Conservation (phyloP, 2,797 vertebrate species). For the Pseudomugil gertrudae region DNA sequence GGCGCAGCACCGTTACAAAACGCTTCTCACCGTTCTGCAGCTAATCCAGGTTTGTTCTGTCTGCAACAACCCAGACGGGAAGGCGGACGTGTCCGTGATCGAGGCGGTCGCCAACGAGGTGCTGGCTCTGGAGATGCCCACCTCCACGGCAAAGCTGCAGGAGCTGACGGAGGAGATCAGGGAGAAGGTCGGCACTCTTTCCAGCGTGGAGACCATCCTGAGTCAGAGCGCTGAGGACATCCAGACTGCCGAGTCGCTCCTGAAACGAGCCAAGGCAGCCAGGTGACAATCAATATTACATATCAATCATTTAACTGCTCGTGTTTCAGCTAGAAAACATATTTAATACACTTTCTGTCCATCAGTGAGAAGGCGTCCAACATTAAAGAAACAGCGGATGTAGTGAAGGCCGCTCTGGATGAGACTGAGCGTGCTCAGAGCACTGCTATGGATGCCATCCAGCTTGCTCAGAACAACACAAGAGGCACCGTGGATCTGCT, state of each 20-base stretch:
- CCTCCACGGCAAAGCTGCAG: conserved; percentile 86
- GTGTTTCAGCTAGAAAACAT: no score
- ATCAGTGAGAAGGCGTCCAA: conserved; percentile 85
- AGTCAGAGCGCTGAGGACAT: conserved; percentile 89
- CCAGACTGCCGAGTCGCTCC: conserved; percentile 84
- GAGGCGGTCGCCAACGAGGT: conserved; percentile 94
- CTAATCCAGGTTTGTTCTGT: no score
- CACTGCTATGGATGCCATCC: conserved; percentile 85
- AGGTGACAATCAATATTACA: conserved; percentile 76
- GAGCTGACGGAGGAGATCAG: conserved; percentile 89
- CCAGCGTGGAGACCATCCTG: conserved; percentile 91
- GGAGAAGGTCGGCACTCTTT: conserved; percentile 89
- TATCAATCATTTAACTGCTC: no score
- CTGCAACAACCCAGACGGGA: conserved; percentile 65
- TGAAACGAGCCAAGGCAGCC: conserved; percentile 87
- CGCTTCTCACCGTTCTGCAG: no score
- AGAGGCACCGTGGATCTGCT: conserved; percentile 87
- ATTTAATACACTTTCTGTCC: neutral
- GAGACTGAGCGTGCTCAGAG: conserved; percentile 89
- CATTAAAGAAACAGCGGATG: conserved; percentile 83
- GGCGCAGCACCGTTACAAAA: conserved; percentile 4
- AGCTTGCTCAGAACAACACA: conserved; percentile 86
- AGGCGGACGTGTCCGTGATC: conserved; percentile 75
- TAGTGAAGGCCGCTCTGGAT: conserved; percentile 85
- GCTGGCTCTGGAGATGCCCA: conserved; percentile 92